Evolutionary conservation across 2,888 invertebrate genomes (phyloP), one percentile per base, ranked within the genome.

Genomic region (Pemphredon lugubris): DNA sequence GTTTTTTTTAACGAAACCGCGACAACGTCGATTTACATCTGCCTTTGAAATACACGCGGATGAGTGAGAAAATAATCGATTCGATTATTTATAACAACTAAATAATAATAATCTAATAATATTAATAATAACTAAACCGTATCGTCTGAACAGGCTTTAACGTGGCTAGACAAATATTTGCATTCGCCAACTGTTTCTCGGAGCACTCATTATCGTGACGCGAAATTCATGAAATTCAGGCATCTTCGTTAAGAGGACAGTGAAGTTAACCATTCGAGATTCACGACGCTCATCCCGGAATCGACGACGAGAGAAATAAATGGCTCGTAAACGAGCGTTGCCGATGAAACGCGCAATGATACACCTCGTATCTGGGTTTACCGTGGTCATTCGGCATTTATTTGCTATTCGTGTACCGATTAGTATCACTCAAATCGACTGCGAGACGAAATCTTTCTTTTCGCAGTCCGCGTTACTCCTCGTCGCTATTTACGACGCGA

Each of bases 201-300:
- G n/a, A n/a, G n/a, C n/a, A n/a, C n/a, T n/a, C n/a, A n/a, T 34
- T 34, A 2, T 11, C 34, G 11, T 1, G 9, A 7, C 34, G 11
- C 9, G 1, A 9, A n/a, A 9, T 34, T 34, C 34, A 34, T 47
- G 30, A 50, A 59, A 45, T 59, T 59, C 26, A 39, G 40, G 34
- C 40, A 13, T 14, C 32, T 30, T 40, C 30, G 50, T 32, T 48
- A 45, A 58, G 32, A 11, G 39, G 39, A 50, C n/a, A n/a, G 32
- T 3, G 16, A 34, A 51, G 44, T 42, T 51, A 60, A 32, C 44
- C 11, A 13, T 34, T 16, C 44, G 21, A 50, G 34, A 34, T 50
- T 34, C 20, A 50, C 34, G 50, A 13, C 11, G 37, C 11, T 14
- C 50, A 4, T n/a, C 44, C 11, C 6, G 32, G 37, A 50, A 50